A percentile compares a stretch with the other conserved stretches of the same genome.
Conservation (phyloP, 1,140 invertebrate species). For the Anoplolepis gracilipes region DNA sequence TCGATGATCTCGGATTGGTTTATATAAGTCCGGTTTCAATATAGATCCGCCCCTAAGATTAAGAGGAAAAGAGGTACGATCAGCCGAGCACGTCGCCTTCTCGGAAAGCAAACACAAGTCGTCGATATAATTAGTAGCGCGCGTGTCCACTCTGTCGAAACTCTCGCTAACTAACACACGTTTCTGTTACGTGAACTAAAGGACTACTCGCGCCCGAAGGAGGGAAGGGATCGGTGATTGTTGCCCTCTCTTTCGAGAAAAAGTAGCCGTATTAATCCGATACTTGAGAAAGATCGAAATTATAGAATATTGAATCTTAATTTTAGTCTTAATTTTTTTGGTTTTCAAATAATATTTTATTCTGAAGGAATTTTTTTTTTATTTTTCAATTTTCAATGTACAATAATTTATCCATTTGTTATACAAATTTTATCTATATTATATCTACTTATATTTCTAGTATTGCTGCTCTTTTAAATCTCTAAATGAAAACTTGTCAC, state of each 20-base stretch:
- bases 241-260: neutral
- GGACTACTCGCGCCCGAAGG: neutral
- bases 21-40: neutral
- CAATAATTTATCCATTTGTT: no score
- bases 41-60: conserved; percentile 1
- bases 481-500: no score
- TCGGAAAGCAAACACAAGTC: conserved; percentile 76
- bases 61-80: conserved; percentile 6
- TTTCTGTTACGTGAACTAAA: conserved; percentile 50
- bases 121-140: conserved; percentile 82
- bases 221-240: neutral
- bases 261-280: neutral
- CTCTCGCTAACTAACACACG: conserved; percentile 23
- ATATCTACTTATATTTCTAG: no score
- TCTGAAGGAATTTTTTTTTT: no score
- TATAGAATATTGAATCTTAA: neutral
- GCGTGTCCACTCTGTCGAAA: conserved; percentile 66
- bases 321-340: no score
- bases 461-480: no score
- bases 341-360: no score
- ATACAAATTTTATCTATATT: no score
- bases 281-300: neutral
- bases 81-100: conserved; percentile 71
- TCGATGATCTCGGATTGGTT: neutral
- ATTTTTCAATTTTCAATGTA: no score